A percentile compares a stretch with the other conserved stretches of the same genome.
These are phyloP conservation scores for Cryptotermes secundus DNA, from an alignment of 1,140 invertebrate species.

Conservation along the genomic window DNA sequence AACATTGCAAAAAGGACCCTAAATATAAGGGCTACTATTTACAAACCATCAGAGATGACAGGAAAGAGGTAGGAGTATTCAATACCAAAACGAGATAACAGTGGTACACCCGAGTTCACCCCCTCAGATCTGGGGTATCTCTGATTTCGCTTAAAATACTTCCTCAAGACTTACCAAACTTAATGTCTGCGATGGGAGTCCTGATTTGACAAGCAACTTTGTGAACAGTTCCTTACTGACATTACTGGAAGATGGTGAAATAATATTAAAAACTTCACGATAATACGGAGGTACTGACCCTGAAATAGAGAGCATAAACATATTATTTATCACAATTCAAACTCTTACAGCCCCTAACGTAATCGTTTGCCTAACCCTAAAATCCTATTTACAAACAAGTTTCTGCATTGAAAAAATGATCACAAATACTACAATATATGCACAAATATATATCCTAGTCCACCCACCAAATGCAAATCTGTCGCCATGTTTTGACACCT, in stretches of 20 bases:
- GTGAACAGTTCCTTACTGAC: conserved; percentile 31
- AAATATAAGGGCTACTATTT: background rate
- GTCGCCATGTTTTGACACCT: conserved; percentile 32
- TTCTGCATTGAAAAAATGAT: background rate
- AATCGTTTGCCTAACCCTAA: background rate
- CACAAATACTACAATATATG: background rate
- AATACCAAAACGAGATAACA: no score
- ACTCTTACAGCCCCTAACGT: background rate
- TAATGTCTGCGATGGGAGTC: conserved; percentile 29
- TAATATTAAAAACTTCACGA: conserved; percentile 33
- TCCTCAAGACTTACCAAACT: conserved; percentile 22
- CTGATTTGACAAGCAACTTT: conserved; percentile 31
- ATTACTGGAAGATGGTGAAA: conserved; percentile 21
- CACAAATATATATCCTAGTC: background rate
- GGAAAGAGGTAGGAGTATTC: no score
- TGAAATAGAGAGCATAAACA: conserved; percentile 15
- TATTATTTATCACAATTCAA: background rate
- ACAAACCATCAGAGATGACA: background rate
- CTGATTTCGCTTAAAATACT: no score
- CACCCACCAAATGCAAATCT: conserved; percentile 29
- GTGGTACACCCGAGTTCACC: background rate
- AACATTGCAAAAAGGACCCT: no score
- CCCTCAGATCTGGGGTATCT: no score
- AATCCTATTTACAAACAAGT: background rate
- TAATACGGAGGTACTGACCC: conserved; percentile 31